Evolutionary conservation across 2,113 vertebrate species (phyloP).

Genomic region (Macquaria ambigua): DNA sequence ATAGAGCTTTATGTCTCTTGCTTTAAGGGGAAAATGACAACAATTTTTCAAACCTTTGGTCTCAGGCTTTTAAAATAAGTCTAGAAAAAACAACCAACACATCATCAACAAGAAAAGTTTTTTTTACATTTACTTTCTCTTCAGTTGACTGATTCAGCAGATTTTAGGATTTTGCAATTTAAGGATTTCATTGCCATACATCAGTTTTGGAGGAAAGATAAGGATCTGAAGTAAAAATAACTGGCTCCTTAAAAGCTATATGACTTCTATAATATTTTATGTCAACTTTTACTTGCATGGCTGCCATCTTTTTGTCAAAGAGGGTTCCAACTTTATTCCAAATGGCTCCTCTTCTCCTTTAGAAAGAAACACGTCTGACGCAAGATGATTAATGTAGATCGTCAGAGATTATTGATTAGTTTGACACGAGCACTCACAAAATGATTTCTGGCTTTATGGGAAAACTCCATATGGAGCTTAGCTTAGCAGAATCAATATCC

Average conservation of each 20-base stretch:
- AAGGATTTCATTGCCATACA: not conserved
- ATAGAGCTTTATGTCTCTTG: not conserved
- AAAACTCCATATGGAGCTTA: constrained; percentile 13
- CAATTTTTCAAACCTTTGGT: not conserved
- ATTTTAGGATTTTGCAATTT: not conserved
- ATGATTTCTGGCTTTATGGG: constrained; percentile 29
- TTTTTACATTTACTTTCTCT: not conserved
- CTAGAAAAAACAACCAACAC: not conserved
- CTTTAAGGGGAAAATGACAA: too few species aligned
- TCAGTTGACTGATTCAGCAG: not conserved
- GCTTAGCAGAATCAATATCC: constrained; percentile 14
- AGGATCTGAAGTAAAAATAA: not conserved
- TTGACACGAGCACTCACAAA: constrained; percentile 3
- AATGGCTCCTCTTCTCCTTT: not conserved
- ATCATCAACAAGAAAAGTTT: not conserved
- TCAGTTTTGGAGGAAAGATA: not conserved
- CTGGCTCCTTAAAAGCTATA: constrained; percentile 8
- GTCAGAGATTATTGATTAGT: not conserved
- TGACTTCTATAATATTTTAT: constrained; percentile 20
- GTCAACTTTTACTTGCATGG: not conserved
- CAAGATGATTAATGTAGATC: constrained; percentile 9
- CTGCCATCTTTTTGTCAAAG: constrained; percentile 18
- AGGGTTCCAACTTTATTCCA: constrained; percentile 14
- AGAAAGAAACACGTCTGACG: not conserved
- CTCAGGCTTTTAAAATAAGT: not conserved